phyloP scores from a whole-genome alignment of 2,888 invertebrate species.

The Drosophila pegasa region DNA sequence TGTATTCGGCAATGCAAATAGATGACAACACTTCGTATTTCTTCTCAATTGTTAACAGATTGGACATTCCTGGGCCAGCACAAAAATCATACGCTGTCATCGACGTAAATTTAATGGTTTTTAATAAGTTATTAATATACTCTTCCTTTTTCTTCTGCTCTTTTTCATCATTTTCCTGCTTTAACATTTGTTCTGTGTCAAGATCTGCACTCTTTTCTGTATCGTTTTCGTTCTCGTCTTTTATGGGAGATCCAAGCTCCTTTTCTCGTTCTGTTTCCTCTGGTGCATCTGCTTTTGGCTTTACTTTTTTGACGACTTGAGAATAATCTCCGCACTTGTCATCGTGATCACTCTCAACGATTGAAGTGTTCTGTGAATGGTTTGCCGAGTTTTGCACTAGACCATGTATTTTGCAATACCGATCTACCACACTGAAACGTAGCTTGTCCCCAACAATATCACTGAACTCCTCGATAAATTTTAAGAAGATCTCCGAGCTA shows the following conservation, averaged over 20 bases:
- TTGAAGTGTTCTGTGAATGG: no score
- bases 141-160: conserved; percentile 19
- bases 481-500: conserved; percentile 39
- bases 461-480: conserved; percentile 34
- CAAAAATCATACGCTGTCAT: conserved; percentile 54
- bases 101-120: conserved; percentile 34
- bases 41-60: conserved; percentile 33
- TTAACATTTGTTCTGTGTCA: background rate
- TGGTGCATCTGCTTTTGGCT: background rate
- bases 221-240: conserved; percentile 30
- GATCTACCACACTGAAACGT: conserved; percentile 47
- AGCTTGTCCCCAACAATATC: conserved; percentile 13
- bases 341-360: background rate
- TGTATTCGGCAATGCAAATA: conserved; percentile 46
- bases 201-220: background rate
- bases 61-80: conserved; percentile 52
- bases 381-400: conserved; percentile 1
- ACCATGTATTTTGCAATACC: conserved; percentile 44
- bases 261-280: background rate
- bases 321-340: background rate
- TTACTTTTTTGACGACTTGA: background rate
- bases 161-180: conserved; percentile 9
- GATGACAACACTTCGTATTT: conserved; percentile 42
- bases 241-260: background rate
- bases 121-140: conserved; percentile 35